A percentile compares a stretch with the other conserved stretches of the same genome.
These are phyloP conservation scores for Campopleginae sp. DNA, from an alignment of 2,888 invertebrate genomes.

Conservation along the genomic window DNA sequence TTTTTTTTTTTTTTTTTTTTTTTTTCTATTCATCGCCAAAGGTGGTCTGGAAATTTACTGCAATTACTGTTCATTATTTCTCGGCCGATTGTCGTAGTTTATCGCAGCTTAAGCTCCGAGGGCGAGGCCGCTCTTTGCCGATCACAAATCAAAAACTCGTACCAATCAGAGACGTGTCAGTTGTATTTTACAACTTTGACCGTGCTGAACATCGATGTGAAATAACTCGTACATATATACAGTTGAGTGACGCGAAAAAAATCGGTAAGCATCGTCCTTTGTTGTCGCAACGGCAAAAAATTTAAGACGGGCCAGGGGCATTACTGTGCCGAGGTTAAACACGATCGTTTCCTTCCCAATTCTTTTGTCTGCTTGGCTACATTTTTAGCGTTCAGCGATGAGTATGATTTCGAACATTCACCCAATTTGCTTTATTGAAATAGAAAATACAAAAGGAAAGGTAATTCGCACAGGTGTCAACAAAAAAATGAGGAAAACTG, in stretches of 20 bases:
- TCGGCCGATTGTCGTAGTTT: not conserved
- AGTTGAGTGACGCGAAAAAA: not conserved
- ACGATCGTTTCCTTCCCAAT: too few species aligned
- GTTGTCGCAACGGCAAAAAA: not conserved
- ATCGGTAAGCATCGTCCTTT: not conserved
- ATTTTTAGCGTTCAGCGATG: too few species aligned
- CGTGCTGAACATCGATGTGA: not conserved
- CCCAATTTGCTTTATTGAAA: too few species aligned
- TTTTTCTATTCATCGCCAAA: not conserved
- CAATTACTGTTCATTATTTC: not conserved
- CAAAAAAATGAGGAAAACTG: too few species aligned
- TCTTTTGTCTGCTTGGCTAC: too few species aligned
- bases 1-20: too few species aligned
- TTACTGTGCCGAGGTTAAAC: too few species aligned
- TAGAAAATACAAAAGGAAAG: too few species aligned
- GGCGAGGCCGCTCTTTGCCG: not conserved
- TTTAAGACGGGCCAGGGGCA: not conserved
- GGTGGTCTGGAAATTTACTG: not conserved
- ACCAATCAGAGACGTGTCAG: not conserved
- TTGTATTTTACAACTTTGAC: not conserved
- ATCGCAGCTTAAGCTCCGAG: not conserved
- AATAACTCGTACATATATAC: not conserved
- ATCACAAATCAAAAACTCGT: not conserved
- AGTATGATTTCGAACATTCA: too few species aligned
- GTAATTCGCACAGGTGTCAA: too few species aligned